Percentiles rank a stretch among this genome's conserved stretches.
Evolutionary conservation across 92 coral and sea anemone genomes (phyloP).

Genomic region (Meandrina meandrites): DNA sequence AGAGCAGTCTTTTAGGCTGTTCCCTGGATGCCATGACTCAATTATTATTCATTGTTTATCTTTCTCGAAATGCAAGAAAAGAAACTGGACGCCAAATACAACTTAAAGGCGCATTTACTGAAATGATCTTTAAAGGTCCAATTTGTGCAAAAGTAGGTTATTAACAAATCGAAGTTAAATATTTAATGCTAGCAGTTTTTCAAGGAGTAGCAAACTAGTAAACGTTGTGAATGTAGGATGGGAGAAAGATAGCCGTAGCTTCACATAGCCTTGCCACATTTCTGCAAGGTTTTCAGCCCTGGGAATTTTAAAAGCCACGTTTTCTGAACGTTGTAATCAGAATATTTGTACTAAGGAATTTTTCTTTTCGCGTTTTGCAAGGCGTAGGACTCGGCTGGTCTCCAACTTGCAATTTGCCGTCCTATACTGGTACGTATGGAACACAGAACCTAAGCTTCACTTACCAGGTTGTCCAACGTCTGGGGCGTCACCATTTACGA

Average conservation of each 20-base stretch:
- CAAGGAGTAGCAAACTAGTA: background rate
- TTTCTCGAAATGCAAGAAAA: background rate
- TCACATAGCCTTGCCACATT: background rate
- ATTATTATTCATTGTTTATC: background rate
- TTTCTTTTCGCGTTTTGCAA: background rate
- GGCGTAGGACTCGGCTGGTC: background rate
- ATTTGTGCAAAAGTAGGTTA: background rate
- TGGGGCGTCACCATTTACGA: background rate
- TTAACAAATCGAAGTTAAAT: background rate
- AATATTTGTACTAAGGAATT: background rate
- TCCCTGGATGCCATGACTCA: background rate
- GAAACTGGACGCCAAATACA: background rate
- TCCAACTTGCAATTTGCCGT: background rate
- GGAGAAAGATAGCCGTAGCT: background rate
- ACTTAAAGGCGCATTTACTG: background rate
- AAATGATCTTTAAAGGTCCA: background rate
- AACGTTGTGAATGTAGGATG: background rate
- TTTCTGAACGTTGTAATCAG: background rate
- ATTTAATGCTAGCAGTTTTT: background rate
- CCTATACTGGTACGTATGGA: background rate
- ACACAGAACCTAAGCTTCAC: background rate
- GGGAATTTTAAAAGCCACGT: background rate
- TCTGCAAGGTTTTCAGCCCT: background rate
- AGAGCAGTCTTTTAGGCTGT: background rate
- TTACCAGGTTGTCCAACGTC: slow-evolving; percentile 40